Conservation (phyloP, 2,888 invertebrate species). For the Dynastes grantii region DNA sequence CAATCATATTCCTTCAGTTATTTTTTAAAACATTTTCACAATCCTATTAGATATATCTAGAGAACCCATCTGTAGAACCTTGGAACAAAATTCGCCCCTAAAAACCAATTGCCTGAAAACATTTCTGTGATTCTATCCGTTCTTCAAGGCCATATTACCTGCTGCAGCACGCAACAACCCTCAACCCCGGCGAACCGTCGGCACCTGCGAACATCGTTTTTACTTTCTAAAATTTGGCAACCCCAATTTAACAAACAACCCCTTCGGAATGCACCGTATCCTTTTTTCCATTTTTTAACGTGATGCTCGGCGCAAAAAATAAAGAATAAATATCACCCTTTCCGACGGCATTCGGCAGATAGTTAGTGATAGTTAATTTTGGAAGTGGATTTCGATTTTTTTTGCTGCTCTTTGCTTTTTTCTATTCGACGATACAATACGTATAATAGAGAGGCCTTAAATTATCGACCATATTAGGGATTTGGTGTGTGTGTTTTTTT, state of each 20-base stretch:
- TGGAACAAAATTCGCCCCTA: neutral
- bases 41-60: too few species aligned
- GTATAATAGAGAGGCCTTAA: neutral
- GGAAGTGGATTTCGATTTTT: neutral
- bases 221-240: constrained; percentile 59
- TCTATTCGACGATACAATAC: neutral
- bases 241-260: constrained; percentile 52
- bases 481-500: neutral
- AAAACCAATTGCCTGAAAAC: constrained; percentile 22
- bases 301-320: constrained; percentile 52
- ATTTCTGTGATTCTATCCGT: constrained; percentile 42
- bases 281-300: constrained; percentile 54
- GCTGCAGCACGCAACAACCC: constrained; percentile 50
- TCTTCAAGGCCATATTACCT: constrained; percentile 62
- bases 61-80: neutral
- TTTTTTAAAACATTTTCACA: too few species aligned
- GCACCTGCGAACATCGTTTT: constrained; percentile 60
- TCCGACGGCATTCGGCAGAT: constrained; percentile 56
- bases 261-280: constrained; percentile 43
- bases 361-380: constrained; percentile 53
- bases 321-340: constrained; percentile 37
- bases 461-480: constrained; percentile 25
- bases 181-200: constrained; percentile 57
- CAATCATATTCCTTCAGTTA: too few species aligned
- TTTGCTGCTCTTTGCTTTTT: constrained; percentile 18